phyloP scores from a whole-genome alignment of 2,888 invertebrate genomes.

The Nephrotoma guestfalica region DNA sequence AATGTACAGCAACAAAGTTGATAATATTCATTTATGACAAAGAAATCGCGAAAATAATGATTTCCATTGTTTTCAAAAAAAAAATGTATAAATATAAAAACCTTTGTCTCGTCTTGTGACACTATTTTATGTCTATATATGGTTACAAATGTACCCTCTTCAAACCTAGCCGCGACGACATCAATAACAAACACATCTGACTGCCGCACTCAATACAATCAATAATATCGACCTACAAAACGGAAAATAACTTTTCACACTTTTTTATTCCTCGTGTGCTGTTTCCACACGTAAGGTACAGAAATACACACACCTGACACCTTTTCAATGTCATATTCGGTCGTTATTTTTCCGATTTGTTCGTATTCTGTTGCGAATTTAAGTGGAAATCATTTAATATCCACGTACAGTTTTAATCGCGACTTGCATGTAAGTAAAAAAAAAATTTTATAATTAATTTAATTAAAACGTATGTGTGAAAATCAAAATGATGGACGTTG shows the following conservation, averaged over 20 bases:
- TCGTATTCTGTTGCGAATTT: not conserved
- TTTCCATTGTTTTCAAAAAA: not conserved
- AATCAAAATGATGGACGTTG: not conserved
- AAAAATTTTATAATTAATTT: not conserved
- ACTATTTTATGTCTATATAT: not conserved
- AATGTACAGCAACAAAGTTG: not conserved
- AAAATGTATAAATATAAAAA: not conserved
- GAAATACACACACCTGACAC: not conserved
- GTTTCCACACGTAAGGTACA: not conserved
- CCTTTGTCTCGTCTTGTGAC: not conserved
- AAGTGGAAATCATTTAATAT: not conserved
- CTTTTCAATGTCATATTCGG: not conserved
- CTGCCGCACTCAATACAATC: not conserved
- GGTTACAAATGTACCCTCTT: not conserved
- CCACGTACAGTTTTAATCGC: not conserved
- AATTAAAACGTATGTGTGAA: not conserved
- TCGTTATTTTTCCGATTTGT: not conserved
- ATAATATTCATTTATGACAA: not conserved
- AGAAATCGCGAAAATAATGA: not conserved
- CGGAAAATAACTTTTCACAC: not conserved
- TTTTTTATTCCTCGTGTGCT: not conserved
- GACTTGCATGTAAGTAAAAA: not conserved
- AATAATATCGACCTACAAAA: not conserved
- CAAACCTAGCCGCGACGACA: not conserved
- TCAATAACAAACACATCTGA: not conserved